These are phyloP conservation scores for Nomada fucata DNA, from an alignment of 2,888 invertebrate genomes.

Conservation along the genomic window DNA sequence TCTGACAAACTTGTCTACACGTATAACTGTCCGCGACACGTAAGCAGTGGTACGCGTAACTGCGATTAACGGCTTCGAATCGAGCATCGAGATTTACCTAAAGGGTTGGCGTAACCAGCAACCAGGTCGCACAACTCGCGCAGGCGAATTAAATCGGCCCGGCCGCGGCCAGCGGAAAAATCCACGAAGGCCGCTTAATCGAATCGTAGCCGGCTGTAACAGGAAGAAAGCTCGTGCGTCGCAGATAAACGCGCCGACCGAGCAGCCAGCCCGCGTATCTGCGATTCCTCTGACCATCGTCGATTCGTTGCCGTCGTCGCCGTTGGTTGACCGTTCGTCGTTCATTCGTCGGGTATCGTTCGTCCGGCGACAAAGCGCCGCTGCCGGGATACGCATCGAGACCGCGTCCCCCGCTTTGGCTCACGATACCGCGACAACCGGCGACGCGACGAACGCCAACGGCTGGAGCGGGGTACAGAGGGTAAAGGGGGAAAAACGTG, in stretches of 20 bases:
- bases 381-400: slow-evolving; percentile 47
- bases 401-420: slow-evolving; percentile 28
- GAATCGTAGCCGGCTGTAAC: slow-evolving; percentile 48
- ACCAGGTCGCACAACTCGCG: background rate
- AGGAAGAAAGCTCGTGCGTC: slow-evolving; percentile 60
- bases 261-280: slow-evolving; percentile 41
- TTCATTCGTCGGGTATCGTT: slow-evolving; percentile 10
- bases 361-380: slow-evolving; percentile 37
- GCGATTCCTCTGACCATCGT: slow-evolving; percentile 56
- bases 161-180: slow-evolving; percentile 47
- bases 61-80: too few relatives aligned
- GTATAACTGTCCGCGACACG: too few relatives aligned
- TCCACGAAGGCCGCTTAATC: slow-evolving; percentile 61
- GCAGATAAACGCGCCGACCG: slow-evolving; percentile 53
- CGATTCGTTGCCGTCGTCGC: slow-evolving; percentile 46
- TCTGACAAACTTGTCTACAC: too few relatives aligned
- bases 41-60: too few relatives aligned
- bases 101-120: too few relatives aligned
- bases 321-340: background rate
- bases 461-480: slow-evolving; percentile 6
- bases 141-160: background rate
- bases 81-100: too few relatives aligned
- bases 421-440: slow-evolving; percentile 31
- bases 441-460: background rate
- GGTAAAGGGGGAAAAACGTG: slow-evolving; percentile 29